Base-by-base conservation (phyloP, 2,113 vertebrate genomes). In the Globicephala melas region DNA sequence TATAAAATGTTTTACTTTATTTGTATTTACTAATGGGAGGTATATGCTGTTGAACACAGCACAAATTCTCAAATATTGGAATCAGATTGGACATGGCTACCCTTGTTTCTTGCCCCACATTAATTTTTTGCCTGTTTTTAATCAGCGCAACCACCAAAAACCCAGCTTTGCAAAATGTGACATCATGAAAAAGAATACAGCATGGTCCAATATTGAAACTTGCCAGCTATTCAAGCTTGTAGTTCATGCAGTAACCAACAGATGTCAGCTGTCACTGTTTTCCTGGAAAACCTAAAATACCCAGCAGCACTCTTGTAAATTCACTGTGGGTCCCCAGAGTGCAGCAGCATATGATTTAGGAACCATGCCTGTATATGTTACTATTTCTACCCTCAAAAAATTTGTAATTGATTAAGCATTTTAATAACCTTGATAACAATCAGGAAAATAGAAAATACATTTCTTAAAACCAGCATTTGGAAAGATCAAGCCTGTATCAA, bases 341-440 rank as follows among this genome's bases (percentile, higher is more conserved):
- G 4, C 26, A 58, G 26, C 0, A 1, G 25, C 8, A 2, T 21
- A 55, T 1, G 20, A 18, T 33, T 12, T 44, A 6, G 8, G 18
- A 85, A 15, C 14, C 28, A 6, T 2, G 41, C 8, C 11, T 47
- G 17, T 12, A 33, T 8, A 11, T 25, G 8, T n/a, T 28, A 58
- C 3, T 44, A 53, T 82, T 81, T 71, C 74, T 82, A 76, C 79
- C 65, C 41, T 74, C 47, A 91, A 91, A 23, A 10, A 50, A 80
- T 44, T 80, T 70, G 70, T 5, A 74, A 50, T 67, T n/a, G 55
- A 50, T 38, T 82, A 44, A 36, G 7, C 83, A 47, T 6, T 88
- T 4, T 89, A 18, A 67, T 65, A 70, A 58, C 31, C 44, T 86
- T 8, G 83, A 28, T n/a, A 80, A 58, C 9, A 21, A n/a, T 20